Evolutionary conservation across 2,888 invertebrate species (phyloP).

Genomic region (Plemyria rubiginata): DNA sequence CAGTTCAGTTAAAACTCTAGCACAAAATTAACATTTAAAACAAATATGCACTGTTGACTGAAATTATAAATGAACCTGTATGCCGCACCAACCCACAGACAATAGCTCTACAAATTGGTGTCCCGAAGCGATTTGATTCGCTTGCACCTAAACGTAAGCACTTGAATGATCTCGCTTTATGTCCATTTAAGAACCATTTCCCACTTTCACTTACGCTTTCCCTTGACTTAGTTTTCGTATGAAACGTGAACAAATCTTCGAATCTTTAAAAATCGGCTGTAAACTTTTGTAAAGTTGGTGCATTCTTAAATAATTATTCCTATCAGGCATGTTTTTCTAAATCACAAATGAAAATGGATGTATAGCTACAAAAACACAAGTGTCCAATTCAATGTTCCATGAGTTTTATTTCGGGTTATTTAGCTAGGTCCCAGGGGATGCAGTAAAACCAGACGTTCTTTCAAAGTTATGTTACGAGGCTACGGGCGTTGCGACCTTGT

Average conservation of each 20-base stretch:
- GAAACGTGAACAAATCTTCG: constrained; percentile 12
- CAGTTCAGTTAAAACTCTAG: neutral
- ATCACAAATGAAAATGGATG: neutral
- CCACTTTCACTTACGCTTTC: constrained; percentile 57
- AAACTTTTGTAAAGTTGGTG: no score
- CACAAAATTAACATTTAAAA: neutral
- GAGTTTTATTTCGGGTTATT: constrained; percentile 39
- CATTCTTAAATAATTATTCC: no score
- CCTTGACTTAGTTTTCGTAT: constrained; percentile 35
- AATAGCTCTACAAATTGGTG: constrained; percentile 66
- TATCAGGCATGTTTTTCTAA: neutral
- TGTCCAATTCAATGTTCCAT: constrained; percentile 23
- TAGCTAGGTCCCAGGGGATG: constrained; percentile 35
- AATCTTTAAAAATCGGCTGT: no score
- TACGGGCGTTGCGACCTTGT: constrained; percentile 40
- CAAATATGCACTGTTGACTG: neutral
- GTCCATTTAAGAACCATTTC: constrained; percentile 56
- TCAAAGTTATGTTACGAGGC: constrained; percentile 39
- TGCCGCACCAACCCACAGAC: constrained; percentile 47
- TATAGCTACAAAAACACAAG: constrained; percentile 6
- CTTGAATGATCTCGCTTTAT: constrained; percentile 51
- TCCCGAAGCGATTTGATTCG: constrained; percentile 54
- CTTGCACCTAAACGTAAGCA: constrained; percentile 47
- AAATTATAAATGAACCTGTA: neutral
- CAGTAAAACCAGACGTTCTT: constrained; percentile 41